A percentile compares a stretch with the other conserved stretches of the same genome.
phyloP scores from a whole-genome alignment of 2,888 invertebrate species.

The Dexiosoma caninum region DNA sequence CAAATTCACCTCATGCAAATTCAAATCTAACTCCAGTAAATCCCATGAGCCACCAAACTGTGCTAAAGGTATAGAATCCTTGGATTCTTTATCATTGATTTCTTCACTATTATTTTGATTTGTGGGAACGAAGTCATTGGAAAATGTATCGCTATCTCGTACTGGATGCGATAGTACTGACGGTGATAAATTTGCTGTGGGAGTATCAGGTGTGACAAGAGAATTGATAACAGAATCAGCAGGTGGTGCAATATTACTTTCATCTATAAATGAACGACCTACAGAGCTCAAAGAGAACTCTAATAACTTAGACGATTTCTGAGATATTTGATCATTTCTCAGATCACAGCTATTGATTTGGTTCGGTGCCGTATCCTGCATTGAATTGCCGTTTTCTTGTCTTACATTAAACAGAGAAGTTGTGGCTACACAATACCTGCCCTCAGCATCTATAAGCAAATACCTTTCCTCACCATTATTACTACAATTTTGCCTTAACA shows the following conservation, averaged over 20 bases:
- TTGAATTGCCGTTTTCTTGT: slow-evolving; percentile 43
- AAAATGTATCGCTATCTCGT: slow-evolving; percentile 80
- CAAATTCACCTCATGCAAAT: slow-evolving; percentile 81
- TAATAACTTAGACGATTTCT: slow-evolving; percentile 69
- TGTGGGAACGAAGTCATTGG: slow-evolving; percentile 80
- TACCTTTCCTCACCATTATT: slow-evolving; percentile 30
- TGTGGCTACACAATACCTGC: slow-evolving; percentile 54
- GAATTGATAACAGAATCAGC: slow-evolving; percentile 67
- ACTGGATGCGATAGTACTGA: slow-evolving; percentile 71
- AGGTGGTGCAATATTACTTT: slow-evolving; percentile 66
- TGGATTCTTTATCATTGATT: background rate
- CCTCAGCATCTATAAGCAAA: slow-evolving; percentile 59
- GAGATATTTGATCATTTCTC: background rate
- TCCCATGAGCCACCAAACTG: slow-evolving; percentile 81
- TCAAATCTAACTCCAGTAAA: slow-evolving; percentile 81
- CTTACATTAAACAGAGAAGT: slow-evolving; percentile 42
- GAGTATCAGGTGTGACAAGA: slow-evolving; percentile 82
- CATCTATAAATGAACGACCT: slow-evolving; percentile 77
- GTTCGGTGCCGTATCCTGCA: background rate
- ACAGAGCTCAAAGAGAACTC: slow-evolving; percentile 78
- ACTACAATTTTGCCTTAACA: slow-evolving; percentile 58
- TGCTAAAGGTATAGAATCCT: slow-evolving; percentile 70
- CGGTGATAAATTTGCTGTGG: slow-evolving; percentile 81
- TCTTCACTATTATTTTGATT: background rate
- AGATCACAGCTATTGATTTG: background rate